Base-by-base conservation (phyloP, 2,888 invertebrate species). In the Gerris lacustris region DNA sequence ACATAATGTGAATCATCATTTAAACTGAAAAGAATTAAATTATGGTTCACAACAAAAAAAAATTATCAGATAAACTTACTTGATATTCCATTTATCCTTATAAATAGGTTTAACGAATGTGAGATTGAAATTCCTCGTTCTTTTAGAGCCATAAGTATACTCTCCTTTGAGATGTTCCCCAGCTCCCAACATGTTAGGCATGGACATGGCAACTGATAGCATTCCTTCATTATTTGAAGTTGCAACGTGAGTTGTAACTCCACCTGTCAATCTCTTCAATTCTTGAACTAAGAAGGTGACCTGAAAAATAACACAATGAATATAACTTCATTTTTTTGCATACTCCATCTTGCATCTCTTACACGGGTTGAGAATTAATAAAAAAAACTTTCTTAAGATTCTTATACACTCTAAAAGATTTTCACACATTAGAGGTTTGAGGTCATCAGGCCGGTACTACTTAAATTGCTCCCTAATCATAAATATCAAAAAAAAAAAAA, bases 191-290 rank as follows among this genome's bases (percentile, higher is more conserved):
- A 94, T 81, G 82, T 97, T 97, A 0, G 94, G 93, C 74, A 91
- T 82, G 76, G 87, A 86, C 69, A 91, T 82, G 69, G 91, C 88
- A 11, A 91, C 80, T 43, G 90, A 86, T 45, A 96, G 79, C 43
- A 92, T 90, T 1, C 94, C 96, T 79, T 96, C 95, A 79, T 96
- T 95, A 79, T 94, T 92, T n/a, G 72, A 64, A 43, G 94, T 92
- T 44, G 94, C 94, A 73, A 96, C 88, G 75, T 90, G 87, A 0
- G 95, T 94, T 78, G 89, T 92, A 62, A 95, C 85, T 0, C 91
- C 91, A 18, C 95, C 96, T 70, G 89, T 87, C 43, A 95, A 79
- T n/a, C 92, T 83, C 17, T 89, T 88, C 75, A 89, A 79, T 81
- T 98, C 97, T 70, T 86, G 85, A 63, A 96, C 96, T 75, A 88